Base-by-base conservation (phyloP, 2,888 invertebrate species). In the Allacma fusca region DNA sequence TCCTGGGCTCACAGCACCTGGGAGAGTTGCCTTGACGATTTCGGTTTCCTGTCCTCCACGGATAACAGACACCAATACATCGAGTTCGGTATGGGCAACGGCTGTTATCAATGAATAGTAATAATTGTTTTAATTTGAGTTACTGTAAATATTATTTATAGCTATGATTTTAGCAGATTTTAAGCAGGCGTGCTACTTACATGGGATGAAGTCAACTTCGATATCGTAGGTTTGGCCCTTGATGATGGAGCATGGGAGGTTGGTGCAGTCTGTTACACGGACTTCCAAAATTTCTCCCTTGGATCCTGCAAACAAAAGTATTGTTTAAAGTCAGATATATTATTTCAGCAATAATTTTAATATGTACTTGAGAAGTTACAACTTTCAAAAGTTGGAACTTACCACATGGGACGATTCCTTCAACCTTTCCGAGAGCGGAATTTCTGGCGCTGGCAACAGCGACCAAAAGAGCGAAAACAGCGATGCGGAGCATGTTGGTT, bases 261-360 rank as follows among this genome's bases (percentile, higher is more conserved):
- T 24, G 34, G 67, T 68, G 68, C 75, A 75, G 67, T 50, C 76
- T 0, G 76, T 76, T 40, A 76, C 76, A 70, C 76, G 76, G 76
- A 70, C 50, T 76, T 76, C 62, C n/a, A 69, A 40, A 23, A 76
- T 40, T 19, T 26, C n/a, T 76, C 76, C 76, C 16, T 59, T 12
- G 43, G 76, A 76, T 34, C 76, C 75, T 72, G 59, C 12, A n/a
- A 5, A 13, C 2, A 62, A 4, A 40, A 40, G 7, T 9, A 5
- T 50, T 50, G 1, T 19, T 50, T 19, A 1, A 40, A 9, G 13
- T 40, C 13, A 40, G 5, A 50, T 19, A 2, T 50, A 50, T 50
- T 50, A 12, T 4, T 19, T 16, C 2, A 50, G n/a, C n/a, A 50
- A n/a, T 50, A 9, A 2, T 50, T 50, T 16, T 5, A n/a, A 50